Evolutionary conservation across 2,888 invertebrate genomes (phyloP), one percentile per base, ranked within the genome.

Genomic region (Pogonocherus hispidulus): DNA sequence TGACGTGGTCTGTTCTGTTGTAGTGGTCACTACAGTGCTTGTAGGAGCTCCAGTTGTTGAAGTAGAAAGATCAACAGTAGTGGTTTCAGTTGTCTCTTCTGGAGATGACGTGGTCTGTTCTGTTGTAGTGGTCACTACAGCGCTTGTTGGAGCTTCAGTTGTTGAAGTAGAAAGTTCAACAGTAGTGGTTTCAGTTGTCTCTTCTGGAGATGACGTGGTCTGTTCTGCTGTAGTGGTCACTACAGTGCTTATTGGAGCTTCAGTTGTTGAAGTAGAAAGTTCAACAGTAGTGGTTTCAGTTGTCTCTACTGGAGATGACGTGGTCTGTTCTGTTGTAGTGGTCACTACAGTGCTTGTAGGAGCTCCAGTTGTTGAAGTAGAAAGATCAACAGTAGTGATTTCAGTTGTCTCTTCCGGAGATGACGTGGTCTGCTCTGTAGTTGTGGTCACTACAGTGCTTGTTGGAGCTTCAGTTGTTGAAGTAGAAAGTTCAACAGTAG

Each of bases 1-100:
- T 9, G 67, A n/a, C n/a, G n/a, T 68, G 14, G 44, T 20, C 57
- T 44, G 63, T n/a, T 37, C 56, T 2, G 64, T 46, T 3, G 55
- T 27, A 5, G 55, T 32, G 14, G 27, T 3, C 8, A 5, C 27
- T 5, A 8, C 27, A 3, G 27, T 27, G 27, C 27, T 27, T 3
- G 27, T 27, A 5, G 27, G 4, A 5, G 27, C 27, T 5, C 8
- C 27, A 27, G 27, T 27, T 5, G 27, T 27, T 3, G 8, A 3
- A 27, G 27, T 27, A 3, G 27, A 5, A 5, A 8, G 27, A 3
- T 27, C 27, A 5, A n/a, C n/a, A n/a, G n/a, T n/a, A n/a, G 27
- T 27, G 8, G 27, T 27, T 27, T 5, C 14, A 18, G 62, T 51
- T 20, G 59, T 47, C 5, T 9, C n/a, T 20, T 20, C 23, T 4